A percentile compares a stretch with the other conserved stretches of the same genome.
Conservation (phyloP, 2,797 vertebrate species). For the Sebastes hubbsi region DNA sequence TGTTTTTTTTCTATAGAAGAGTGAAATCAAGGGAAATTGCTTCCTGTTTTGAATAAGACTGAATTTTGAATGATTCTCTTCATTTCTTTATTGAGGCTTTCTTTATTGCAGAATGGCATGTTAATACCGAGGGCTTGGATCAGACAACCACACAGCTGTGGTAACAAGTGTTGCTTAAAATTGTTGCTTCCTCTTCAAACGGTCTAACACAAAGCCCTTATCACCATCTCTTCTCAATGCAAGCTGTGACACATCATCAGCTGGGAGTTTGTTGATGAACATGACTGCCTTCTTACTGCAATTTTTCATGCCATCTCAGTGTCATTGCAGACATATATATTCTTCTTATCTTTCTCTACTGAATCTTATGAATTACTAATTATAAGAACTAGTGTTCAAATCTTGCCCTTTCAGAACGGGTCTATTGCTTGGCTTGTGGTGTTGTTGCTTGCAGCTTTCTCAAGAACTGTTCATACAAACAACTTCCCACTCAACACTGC, state of each 20-base stretch:
- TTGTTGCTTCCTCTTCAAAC: slow-evolving; percentile 41
- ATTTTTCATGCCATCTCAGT: background rate
- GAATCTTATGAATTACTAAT: background rate
- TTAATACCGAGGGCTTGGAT: slow-evolving; percentile 49
- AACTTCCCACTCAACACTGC: background rate
- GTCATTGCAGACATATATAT: background rate
- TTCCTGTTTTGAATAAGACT: slow-evolving; percentile 83
- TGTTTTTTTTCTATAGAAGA: slow-evolving; percentile 26
- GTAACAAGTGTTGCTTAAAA: slow-evolving; percentile 60
- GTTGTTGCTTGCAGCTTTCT: background rate
- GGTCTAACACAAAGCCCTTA: slow-evolving; percentile 25
- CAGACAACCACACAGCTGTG: slow-evolving; percentile 63
- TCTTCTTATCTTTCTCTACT: background rate
- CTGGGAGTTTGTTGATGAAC: slow-evolving; percentile 16
- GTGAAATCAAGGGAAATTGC: slow-evolving; percentile 77
- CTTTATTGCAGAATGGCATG: slow-evolving; percentile 43
- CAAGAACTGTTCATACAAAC: too few species aligned
- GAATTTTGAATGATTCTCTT: slow-evolving; percentile 75
- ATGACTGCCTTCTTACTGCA: background rate
- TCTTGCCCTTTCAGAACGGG: background rate
- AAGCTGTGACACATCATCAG: slow-evolving; percentile 30
- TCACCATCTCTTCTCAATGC: slow-evolving; percentile 5
- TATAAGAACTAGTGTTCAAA: background rate
- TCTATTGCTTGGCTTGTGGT: background rate
- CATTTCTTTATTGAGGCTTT: slow-evolving; percentile 37